phyloP scores from a whole-genome alignment of 2,888 invertebrate genomes.

The Crossocerus cetratus region DNA sequence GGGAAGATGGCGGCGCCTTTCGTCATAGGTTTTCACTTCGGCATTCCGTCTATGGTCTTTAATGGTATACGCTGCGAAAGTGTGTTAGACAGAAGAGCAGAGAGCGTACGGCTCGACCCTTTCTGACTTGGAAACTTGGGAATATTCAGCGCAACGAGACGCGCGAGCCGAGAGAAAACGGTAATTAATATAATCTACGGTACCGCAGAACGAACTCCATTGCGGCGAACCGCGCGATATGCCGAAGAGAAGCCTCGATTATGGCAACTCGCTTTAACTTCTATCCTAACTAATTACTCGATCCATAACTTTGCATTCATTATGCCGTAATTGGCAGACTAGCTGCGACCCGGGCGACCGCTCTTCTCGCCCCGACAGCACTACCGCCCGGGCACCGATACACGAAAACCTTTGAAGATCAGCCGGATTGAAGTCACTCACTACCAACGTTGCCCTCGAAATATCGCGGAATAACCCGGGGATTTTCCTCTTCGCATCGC shows the following conservation, averaged over 20 bases:
- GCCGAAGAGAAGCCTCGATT: slow-evolving; percentile 49
- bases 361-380: slow-evolving; percentile 11
- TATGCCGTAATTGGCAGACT: slow-evolving; percentile 48
- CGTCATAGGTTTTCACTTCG: too few relatives aligned
- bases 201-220: slow-evolving; percentile 37
- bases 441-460: too few relatives aligned
- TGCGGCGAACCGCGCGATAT: slow-evolving; percentile 34
- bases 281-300: slow-evolving; percentile 59
- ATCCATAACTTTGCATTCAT: slow-evolving; percentile 66
- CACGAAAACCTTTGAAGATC: background rate
- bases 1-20: too few relatives aligned
- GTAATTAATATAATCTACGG: slow-evolving; percentile 56
- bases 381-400: background rate
- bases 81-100: background rate
- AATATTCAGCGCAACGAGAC: slow-evolving; percentile 33
- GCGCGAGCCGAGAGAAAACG: slow-evolving; percentile 10
- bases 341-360: slow-evolving; percentile 19
- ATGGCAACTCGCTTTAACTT: slow-evolving; percentile 57
- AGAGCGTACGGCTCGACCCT: background rate
- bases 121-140: slow-evolving; percentile 21
- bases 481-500: too few relatives aligned
- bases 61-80: slow-evolving; percentile 11
- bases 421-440: background rate
- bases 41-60: background rate
- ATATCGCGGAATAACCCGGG: too few relatives aligned